phyloP scores from a whole-genome alignment of 2,888 invertebrate genomes.

The Cataglyphis altisquamis region DNA sequence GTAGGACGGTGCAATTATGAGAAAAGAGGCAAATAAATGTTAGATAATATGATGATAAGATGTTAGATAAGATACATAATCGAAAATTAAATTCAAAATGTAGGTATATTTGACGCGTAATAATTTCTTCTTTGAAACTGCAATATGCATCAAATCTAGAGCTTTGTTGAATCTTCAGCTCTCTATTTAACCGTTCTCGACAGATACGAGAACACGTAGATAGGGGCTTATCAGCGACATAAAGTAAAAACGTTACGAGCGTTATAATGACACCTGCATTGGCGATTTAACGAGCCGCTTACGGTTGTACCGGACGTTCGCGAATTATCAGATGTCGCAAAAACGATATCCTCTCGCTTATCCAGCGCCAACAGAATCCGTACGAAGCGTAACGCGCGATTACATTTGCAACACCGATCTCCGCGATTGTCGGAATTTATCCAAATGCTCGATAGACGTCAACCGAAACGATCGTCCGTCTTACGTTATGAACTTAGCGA shows the following conservation, averaged over 20 bases:
- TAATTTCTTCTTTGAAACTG: neutral
- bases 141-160: neutral
- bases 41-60: neutral
- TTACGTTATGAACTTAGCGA: constrained; percentile 44
- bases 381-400: constrained; percentile 20
- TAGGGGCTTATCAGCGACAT: constrained; percentile 9
- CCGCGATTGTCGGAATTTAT: constrained; percentile 46
- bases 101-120: neutral
- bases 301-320: constrained; percentile 55
- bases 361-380: constrained; percentile 43
- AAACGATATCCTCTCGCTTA: constrained; percentile 61
- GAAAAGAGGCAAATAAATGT: neutral
- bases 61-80: neutral
- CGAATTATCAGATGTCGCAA: constrained; percentile 66
- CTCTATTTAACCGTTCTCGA: constrained; percentile 5
- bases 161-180: neutral
- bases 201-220: neutral
- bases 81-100: neutral
- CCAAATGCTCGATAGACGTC: constrained; percentile 48
- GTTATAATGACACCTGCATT: constrained; percentile 21
- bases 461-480: constrained; percentile 41
- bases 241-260: constrained; percentile 20
- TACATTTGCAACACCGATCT: constrained; percentile 48
- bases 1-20: neutral
- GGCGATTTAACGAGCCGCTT: constrained; percentile 53